Evolutionary conservation across 2,797 vertebrate species (phyloP).

Genomic region (Taeniopygia guttata): DNA sequence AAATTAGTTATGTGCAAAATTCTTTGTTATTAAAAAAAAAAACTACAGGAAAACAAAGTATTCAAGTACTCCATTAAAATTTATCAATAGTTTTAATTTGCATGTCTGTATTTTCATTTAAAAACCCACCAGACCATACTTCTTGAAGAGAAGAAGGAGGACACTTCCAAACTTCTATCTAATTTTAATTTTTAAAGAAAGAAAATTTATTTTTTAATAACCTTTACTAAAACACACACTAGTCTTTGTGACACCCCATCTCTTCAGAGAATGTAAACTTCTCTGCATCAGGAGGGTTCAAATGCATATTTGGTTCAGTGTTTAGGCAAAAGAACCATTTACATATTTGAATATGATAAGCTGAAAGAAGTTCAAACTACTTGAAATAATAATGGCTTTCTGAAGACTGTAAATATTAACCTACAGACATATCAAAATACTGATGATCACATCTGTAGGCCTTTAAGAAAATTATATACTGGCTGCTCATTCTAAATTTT

Average conservation of each 20-base stretch:
- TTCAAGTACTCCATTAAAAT: neutral
- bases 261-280: conserved; percentile 21
- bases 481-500: neutral
- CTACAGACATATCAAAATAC: neutral
- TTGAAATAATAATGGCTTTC: conserved; percentile 28
- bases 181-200: neutral
- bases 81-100: neutral
- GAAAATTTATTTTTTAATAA: neutral
- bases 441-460: neutral
- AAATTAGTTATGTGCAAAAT: neutral
- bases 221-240: neutral
- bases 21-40: neutral
- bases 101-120: neutral
- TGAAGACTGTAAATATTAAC: neutral
- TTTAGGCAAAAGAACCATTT: conserved; percentile 11
- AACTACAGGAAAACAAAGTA: neutral
- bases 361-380: conserved; percentile 9
- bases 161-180: neutral
- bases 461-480: neutral
- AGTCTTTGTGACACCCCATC: neutral
- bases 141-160: neutral
- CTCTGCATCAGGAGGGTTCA: neutral
- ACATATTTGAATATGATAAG: conserved; percentile 24
- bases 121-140: neutral
- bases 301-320: conserved; percentile 27